These are phyloP conservation scores for Drosophila orosa DNA, from an alignment of 1,140 invertebrate species.

Conservation along the genomic window DNA sequence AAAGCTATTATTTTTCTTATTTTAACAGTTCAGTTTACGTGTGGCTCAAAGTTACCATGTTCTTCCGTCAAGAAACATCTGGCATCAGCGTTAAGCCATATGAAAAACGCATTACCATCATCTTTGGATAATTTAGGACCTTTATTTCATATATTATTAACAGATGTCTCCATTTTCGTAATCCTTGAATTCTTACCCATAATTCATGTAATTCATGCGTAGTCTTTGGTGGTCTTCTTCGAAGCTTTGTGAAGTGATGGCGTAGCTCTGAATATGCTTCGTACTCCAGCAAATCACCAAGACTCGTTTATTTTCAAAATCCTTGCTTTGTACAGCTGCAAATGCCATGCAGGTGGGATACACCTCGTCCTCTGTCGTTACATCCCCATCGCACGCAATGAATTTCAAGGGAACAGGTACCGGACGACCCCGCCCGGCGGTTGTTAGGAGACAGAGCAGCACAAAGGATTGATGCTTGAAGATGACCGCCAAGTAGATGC, in stretches of 20 bases:
- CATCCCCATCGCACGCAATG: conserved; percentile 1
- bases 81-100: neutral
- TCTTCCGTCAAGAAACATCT: neutral
- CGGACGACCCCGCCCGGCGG: too few relatives aligned
- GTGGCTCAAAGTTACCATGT: neutral
- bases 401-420: neutral
- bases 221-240: neutral
- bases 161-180: neutral
- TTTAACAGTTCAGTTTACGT: neutral
- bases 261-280: neutral
- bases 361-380: neutral
- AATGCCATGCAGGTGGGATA: conserved; percentile 36
- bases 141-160: conserved; percentile 2
- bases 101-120: neutral
- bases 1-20: neutral
- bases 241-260: neutral
- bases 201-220: neutral
- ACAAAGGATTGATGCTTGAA: conserved; percentile 41
- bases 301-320: neutral
- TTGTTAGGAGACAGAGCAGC: conserved; percentile 3
- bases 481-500: conserved; percentile 31
- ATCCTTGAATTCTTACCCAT: neutral
- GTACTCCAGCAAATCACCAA: conserved; percentile 16
- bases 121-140: neutral
- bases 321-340: neutral